phyloP scores from a whole-genome alignment of 2,888 invertebrate species.

The Smittia aterrima region DNA sequence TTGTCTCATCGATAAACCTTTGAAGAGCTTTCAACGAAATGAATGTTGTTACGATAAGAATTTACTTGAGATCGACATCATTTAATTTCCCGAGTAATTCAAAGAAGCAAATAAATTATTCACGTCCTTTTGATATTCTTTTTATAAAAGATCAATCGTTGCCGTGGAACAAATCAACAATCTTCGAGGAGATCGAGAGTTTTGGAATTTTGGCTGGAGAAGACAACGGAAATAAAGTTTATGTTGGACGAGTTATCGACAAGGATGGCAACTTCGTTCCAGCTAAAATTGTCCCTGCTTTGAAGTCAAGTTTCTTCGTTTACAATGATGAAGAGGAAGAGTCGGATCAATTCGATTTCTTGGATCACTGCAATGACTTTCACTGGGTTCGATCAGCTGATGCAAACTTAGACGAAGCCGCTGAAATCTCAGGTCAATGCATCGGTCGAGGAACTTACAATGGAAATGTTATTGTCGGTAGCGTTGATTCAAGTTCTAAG shows the following conservation, averaged over 20 bases:
- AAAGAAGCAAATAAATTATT: background rate
- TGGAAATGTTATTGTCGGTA: slow-evolving; percentile 31
- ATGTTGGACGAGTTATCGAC: slow-evolving; percentile 23
- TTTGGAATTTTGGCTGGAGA: slow-evolving; percentile 30
- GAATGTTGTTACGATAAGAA: background rate
- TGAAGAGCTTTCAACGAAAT: background rate
- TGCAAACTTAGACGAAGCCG: slow-evolving; percentile 1
- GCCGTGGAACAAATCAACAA: slow-evolving; percentile 10
- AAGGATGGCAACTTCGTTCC: slow-evolving; percentile 17
- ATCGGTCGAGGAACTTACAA: slow-evolving; percentile 11
- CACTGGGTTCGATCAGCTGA: slow-evolving; percentile 8
- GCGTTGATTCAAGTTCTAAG: background rate
- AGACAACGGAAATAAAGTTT: slow-evolving; percentile 16
- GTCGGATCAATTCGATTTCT: slow-evolving; percentile 5
- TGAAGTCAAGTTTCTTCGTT: slow-evolving; percentile 1
- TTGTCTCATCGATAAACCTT: background rate
- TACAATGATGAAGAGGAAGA: background rate
- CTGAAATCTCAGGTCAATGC: background rate
- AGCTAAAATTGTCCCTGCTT: slow-evolving; percentile 23
- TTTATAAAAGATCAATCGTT: background rate
- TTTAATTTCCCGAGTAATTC: background rate
- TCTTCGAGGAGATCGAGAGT: background rate
- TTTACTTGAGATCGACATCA: background rate
- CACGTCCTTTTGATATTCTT: background rate
- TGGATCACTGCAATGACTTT: slow-evolving; percentile 4